Percentiles rank a stretch among this genome's conserved stretches.
These are phyloP conservation scores for Phaedon cochleariae DNA, from an alignment of 2,888 invertebrate genomes.

Conservation along the genomic window DNA sequence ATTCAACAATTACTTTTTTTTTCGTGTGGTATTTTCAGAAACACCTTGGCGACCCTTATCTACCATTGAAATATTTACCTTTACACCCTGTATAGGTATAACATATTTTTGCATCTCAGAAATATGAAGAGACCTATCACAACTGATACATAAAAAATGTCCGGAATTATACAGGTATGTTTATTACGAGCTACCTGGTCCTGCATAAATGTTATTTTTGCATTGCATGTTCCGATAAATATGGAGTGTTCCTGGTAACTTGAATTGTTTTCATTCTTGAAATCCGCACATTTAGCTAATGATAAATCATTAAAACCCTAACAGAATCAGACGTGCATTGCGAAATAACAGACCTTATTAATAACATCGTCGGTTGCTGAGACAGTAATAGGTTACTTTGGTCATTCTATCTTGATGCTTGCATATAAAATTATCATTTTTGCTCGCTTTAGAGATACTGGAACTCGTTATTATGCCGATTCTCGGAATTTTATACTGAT, in stretches of 20 bases:
- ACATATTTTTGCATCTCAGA: too few species aligned
- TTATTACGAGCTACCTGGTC: too few species aligned
- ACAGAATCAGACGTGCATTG: slow-evolving; percentile 24
- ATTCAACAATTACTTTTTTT: too few species aligned
- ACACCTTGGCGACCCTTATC: too few species aligned
- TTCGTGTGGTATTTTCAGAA: too few species aligned
- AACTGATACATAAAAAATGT: too few species aligned
- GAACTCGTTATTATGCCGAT: slow-evolving; percentile 20
- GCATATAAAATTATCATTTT: slow-evolving; percentile 29
- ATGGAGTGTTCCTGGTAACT: background rate
- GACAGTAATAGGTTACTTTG: slow-evolving; percentile 35
- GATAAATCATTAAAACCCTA: slow-evolving; percentile 22
- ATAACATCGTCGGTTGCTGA: slow-evolving; percentile 28
- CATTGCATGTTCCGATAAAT: too few species aligned
- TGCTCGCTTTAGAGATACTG: slow-evolving; percentile 20
- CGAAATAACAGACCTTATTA: slow-evolving; percentile 33
- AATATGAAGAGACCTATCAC: too few species aligned
- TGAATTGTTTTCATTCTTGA: background rate
- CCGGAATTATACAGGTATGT: too few species aligned
- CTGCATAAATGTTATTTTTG: too few species aligned
- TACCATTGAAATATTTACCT: too few species aligned
- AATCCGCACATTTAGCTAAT: slow-evolving; percentile 20
- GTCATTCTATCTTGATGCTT: slow-evolving; percentile 21
- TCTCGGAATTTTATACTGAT: slow-evolving; percentile 15
- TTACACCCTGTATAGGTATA: too few species aligned